phyloP scores from a whole-genome alignment of 2,797 vertebrate species.

The Poecilia velifera region DNA sequence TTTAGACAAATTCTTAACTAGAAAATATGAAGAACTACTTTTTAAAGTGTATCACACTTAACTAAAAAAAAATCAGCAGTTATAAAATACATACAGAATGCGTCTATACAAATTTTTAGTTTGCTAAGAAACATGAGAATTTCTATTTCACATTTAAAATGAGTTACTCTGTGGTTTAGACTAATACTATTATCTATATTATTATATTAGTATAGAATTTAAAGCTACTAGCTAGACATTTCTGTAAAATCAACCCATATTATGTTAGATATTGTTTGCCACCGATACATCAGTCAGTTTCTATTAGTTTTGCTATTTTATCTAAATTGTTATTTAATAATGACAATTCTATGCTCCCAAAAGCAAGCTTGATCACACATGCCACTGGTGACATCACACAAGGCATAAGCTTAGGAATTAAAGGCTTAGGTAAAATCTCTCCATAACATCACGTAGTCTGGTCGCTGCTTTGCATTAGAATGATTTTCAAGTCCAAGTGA shows the following conservation, averaged over 20 bases:
- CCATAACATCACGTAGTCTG: neutral
- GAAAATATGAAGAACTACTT: neutral
- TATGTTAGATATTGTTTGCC: neutral
- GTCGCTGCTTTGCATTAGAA: neutral
- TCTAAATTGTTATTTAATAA: neutral
- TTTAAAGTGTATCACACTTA: neutral
- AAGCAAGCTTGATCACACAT: no score
- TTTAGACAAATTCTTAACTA: slow-evolving; percentile 1
- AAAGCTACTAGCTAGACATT: neutral
- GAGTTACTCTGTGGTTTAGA: neutral
- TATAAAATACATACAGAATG: neutral
- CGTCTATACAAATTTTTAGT: neutral
- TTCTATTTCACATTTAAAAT: neutral
- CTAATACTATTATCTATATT: neutral
- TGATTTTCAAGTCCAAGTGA: neutral
- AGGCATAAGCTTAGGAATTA: no score
- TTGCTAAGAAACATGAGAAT: neutral
- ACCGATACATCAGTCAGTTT: neutral
- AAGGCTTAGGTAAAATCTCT: neutral
- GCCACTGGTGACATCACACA: no score
- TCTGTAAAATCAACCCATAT: neutral
- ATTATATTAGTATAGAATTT: neutral
- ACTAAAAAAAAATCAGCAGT: neutral
- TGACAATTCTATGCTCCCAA: no score
- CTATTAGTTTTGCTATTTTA: neutral